Percentiles rank a stretch among this genome's conserved stretches.
phyloP scores from a whole-genome alignment of 2,113 vertebrate species.

The Marmota flaviventris region DNA sequence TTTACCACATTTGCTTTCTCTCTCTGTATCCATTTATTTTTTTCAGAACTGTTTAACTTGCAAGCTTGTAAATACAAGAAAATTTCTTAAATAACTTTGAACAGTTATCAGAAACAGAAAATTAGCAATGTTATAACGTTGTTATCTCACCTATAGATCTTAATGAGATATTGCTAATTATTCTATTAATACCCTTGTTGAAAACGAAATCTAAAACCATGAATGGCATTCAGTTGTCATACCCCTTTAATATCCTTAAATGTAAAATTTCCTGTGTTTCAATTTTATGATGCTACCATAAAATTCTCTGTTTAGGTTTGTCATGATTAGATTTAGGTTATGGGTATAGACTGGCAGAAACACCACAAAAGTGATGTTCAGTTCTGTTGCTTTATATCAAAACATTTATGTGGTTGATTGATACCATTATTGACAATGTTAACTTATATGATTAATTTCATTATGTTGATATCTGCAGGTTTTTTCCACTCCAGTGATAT shows the following conservation, averaged over 20 bases:
- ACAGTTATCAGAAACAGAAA: slow-evolving; percentile 34
- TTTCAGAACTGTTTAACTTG: slow-evolving; percentile 21
- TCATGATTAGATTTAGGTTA: not conserved
- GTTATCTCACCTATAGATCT: not conserved
- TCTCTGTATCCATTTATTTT: not conserved
- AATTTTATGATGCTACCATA: not conserved
- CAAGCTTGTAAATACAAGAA: not conserved
- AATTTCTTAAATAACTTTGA: slow-evolving; percentile 4
- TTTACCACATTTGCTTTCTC: slow-evolving; percentile 30
- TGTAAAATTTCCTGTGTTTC: slow-evolving; percentile 7
- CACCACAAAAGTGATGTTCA: not conserved
- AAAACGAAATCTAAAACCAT: not conserved
- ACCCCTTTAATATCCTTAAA: slow-evolving; percentile 10
- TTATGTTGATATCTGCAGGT: not conserved
- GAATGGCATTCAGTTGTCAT: not conserved
- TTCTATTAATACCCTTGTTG: not conserved
- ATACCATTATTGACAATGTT: not conserved
- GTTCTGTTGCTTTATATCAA: not conserved
- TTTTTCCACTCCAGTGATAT: not conserved
- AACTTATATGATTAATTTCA: slow-evolving; percentile 35
- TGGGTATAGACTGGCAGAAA: not conserved
- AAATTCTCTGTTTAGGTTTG: not conserved
- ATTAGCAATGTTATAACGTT: slow-evolving; percentile 5
- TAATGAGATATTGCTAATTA: slow-evolving; percentile 37
- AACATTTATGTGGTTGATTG: not conserved